Base-by-base conservation (phyloP, 1,140 invertebrate genomes). In the Zaprionus tsacasi region DNA sequence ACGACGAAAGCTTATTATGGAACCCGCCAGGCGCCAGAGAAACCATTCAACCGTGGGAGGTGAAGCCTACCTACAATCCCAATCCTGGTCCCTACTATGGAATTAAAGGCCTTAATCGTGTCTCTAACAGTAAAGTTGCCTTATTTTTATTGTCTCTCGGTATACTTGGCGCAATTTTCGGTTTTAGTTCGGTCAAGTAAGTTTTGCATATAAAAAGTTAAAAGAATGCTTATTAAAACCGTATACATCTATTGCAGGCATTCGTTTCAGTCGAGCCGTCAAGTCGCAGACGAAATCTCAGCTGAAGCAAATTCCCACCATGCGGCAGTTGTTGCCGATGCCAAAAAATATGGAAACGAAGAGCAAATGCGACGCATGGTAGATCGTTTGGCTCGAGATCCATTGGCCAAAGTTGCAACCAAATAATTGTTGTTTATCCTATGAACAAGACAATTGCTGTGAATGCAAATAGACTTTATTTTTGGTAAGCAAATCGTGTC, bases 71-170 rank as follows among this genome's bases (percentile, higher is more conserved):
- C 58, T 71, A 83, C 48, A 70, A 71, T 54, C 79, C 92, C 52
- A 86, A 93, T 68, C 75, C 90, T 12, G 85, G 91, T 8, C 81
- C 92, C 2, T 95, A 95, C 76, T 96, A 95, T 93, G 94, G 94
- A 4, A 93, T 95, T 0, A 93, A 92, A 76, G 94, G 95, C 5
- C 38, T 94, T 0, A 93, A 93, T 61, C 94, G 93, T 75, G 75
- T 95, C 1, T 93, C 94, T 1, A 95, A 95, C 88, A 89, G 90
- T 69, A 93, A 91, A 21, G 93, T 95, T 17, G 94, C 94, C 11
- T 40, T 94, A 4, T 70, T 94, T 13, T 93, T 94, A 63, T 76
- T 94, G 45, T 76, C 93, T 0, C 75, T 95, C 12, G 93, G 94
- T 2, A 56, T 93, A 5, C 25, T 94, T 35, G 94, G 94, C 7